Evolutionary conservation across 2,113 vertebrate genomes (phyloP).

Genomic region (Xenus cinereus): DNA sequence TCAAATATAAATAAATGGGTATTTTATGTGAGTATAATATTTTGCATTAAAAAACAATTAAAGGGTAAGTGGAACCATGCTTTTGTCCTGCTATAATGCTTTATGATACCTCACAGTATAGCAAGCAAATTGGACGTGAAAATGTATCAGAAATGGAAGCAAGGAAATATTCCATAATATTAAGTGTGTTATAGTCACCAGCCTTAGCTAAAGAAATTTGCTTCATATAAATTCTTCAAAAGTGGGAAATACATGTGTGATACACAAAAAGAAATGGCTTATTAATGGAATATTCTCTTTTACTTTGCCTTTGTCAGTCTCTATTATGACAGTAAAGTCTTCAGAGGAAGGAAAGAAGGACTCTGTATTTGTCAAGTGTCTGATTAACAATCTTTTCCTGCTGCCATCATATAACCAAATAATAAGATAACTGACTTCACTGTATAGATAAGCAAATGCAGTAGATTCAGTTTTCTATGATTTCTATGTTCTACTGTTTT

Average conservation of each 20-base stretch:
- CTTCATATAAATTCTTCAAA: not conserved
- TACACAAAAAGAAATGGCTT: not conserved
- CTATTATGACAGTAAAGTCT: not conserved
- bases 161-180: not conserved
- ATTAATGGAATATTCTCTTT: not conserved
- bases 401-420: not conserved
- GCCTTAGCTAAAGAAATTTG: not conserved
- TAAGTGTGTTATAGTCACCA: not conserved
- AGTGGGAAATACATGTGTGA: not conserved
- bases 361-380: not conserved
- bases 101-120: not conserved
- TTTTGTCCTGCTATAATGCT: not conserved
- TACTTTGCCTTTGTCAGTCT: not conserved
- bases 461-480: not conserved
- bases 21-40: not conserved
- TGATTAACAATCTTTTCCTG: not conserved
- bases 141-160: not conserved
- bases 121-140: not conserved
- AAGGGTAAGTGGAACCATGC: not conserved
- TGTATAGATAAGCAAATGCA: not conserved
- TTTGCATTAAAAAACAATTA: slow-evolving; percentile 22
- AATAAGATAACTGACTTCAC: not conserved
- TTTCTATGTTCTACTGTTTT: not conserved
- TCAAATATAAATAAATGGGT: not conserved
- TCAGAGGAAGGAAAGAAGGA: not conserved